Conservation (phyloP, 2,113 vertebrate genomes). For the Smithornis capensis region DNA sequence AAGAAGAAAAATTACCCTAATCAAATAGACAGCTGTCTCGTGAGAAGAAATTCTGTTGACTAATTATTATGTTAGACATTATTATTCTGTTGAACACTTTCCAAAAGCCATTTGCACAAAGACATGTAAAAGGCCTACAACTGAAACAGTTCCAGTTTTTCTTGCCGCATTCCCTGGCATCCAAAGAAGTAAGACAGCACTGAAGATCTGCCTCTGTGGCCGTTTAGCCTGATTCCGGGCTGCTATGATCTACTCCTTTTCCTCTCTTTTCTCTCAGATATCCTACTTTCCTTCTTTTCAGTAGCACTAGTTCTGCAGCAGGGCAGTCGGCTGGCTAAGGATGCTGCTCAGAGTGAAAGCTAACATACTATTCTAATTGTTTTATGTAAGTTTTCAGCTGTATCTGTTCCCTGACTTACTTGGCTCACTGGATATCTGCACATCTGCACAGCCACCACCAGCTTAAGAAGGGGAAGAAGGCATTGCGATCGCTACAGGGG, state of each 20-base stretch:
- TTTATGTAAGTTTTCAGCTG: not conserved
- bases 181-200: not conserved
- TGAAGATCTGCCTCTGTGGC: not conserved
- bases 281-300: not conserved
- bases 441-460: not conserved
- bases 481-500: accelerated
- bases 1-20: not conserved
- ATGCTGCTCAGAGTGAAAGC: not conserved
- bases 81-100: too few species aligned
- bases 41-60: not conserved
- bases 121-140: not conserved
- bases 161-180: not conserved
- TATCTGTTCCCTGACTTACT: not conserved
- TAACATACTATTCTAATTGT: accelerated
- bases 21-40: not conserved
- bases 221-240: not conserved
- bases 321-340: not conserved
- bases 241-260: not conserved
- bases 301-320: not conserved
- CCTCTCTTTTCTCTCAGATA: not conserved
- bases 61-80: too few species aligned
- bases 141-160: not conserved
- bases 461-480: not conserved
- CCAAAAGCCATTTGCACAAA: not conserved
- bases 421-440: not conserved